Percentiles rank a stretch among this genome's conserved stretches.
Conservation (phyloP, 2,113 vertebrate species). For the Cyanistes caeruleus region DNA sequence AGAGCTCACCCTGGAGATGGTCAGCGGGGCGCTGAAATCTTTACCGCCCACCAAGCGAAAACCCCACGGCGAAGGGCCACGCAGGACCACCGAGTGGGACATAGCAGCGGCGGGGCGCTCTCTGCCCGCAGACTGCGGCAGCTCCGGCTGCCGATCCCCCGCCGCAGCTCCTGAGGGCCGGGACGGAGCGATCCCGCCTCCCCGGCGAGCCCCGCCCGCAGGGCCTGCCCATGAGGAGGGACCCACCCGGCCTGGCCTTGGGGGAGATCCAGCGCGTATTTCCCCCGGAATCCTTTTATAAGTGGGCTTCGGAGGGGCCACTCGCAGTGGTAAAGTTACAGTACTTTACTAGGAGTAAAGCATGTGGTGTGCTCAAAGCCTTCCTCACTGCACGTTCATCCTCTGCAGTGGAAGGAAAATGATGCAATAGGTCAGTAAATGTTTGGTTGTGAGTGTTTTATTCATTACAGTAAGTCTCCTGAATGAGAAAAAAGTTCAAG, state of each 20-base stretch:
- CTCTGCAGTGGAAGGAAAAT: background rate
- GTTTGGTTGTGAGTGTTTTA: background rate
- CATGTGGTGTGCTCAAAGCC: background rate
- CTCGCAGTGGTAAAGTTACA: background rate
- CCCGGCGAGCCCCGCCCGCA: background rate
- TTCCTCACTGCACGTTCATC: accelerated
- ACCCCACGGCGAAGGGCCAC: conserved; percentile 93
- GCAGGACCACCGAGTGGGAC: conserved; percentile 87
- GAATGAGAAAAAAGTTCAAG: background rate
- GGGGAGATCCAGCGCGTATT: accelerated
- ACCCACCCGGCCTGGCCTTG: accelerated
- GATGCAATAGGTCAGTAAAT: background rate
- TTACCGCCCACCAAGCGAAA: conserved; percentile 94
- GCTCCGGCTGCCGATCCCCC: background rate
- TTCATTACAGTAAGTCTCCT: accelerated
- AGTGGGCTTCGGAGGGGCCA: accelerated
- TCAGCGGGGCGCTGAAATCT: conserved; percentile 92
- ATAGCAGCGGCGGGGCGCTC: conserved; percentile 57
- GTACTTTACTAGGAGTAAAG: background rate
- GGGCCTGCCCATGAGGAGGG: background rate
- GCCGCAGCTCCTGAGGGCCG: background rate
- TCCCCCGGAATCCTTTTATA: accelerated
- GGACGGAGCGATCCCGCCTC: background rate
- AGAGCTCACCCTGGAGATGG: conserved; percentile 91
- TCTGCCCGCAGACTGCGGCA: background rate